Evolutionary conservation across 2,888 invertebrate genomes (phyloP).

Genomic region (Trachelus iudaicus): DNA sequence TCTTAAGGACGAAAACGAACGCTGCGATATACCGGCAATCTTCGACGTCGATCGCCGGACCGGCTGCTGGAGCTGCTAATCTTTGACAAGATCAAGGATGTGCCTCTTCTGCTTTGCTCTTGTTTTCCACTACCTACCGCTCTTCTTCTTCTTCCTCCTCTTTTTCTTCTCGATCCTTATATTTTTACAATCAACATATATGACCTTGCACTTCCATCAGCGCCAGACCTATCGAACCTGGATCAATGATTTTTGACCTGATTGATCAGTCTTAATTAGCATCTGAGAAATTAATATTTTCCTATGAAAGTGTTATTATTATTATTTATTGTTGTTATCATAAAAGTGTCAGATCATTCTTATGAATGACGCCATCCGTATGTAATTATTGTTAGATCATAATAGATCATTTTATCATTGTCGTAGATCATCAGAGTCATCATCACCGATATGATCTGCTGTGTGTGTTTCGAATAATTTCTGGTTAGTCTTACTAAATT

Average conservation of each 20-base stretch:
- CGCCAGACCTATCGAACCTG: background rate
- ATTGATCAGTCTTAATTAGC: background rate
- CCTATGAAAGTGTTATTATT: background rate
- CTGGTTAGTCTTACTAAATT: background rate
- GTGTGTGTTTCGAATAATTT: background rate
- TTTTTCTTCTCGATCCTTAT: background rate
- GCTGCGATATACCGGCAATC: background rate
- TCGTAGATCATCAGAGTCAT: background rate
- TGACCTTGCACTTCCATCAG: background rate
- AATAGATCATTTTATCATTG: background rate
- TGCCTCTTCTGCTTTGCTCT: background rate
- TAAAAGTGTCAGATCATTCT: background rate
- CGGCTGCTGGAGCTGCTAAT: slow-evolving; percentile 1
- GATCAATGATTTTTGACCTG: background rate
- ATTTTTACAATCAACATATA: background rate
- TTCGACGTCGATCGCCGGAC: slow-evolving; percentile 1
- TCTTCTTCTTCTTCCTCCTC: background rate
- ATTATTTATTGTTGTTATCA: background rate
- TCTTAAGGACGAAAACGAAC: background rate
- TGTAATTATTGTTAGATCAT: background rate
- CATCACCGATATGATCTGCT: background rate
- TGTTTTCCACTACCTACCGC: slow-evolving; percentile 14
- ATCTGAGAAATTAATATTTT: background rate
- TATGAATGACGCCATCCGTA: background rate
- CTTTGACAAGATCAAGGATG: slow-evolving; percentile 7